Conservation (phyloP, 2,888 invertebrate genomes). For the Augochlorella aurata region DNA sequence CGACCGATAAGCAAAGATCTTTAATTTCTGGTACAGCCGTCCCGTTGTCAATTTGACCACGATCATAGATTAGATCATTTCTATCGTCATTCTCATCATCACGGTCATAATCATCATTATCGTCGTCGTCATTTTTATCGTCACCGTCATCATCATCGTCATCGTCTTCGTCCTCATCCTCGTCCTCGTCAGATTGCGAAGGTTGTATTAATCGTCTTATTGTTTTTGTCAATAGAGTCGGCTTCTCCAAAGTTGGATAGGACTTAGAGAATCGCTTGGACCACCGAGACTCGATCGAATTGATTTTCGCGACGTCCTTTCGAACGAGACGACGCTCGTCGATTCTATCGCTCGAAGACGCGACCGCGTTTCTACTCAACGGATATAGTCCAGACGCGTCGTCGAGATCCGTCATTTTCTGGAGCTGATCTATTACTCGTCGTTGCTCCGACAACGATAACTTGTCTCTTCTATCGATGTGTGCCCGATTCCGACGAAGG, state of each 20-base stretch:
- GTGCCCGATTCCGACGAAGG: not conserved
- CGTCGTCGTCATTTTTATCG: no score
- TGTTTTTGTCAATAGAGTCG: not conserved
- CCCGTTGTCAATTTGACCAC: not conserved
- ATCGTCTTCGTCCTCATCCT: no score
- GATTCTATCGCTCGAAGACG: not conserved
- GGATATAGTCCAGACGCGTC: conserved; percentile 67
- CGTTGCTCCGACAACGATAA: conserved; percentile 75
- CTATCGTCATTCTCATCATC: no score
- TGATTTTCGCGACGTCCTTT: not conserved
- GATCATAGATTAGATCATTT: not conserved
- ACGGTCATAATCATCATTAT: no score
- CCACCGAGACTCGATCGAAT: conserved; percentile 25
- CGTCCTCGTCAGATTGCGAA: not conserved
- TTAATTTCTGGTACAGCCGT: not conserved
- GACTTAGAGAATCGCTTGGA: conserved; percentile 1
- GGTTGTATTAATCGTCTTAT: not conserved
- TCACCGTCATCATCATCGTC: no score
- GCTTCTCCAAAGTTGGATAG: conserved; percentile 15
- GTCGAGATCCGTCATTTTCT: conserved; percentile 78
- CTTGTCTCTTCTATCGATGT: conserved; percentile 48
- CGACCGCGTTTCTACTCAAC: no score
- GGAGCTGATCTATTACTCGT: conserved; percentile 76
- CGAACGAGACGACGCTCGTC: conserved; percentile 42
- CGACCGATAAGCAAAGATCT: not conserved